Conservation (phyloP, 1,140 invertebrate genomes). For the Pseudomyrmex gracilis region DNA sequence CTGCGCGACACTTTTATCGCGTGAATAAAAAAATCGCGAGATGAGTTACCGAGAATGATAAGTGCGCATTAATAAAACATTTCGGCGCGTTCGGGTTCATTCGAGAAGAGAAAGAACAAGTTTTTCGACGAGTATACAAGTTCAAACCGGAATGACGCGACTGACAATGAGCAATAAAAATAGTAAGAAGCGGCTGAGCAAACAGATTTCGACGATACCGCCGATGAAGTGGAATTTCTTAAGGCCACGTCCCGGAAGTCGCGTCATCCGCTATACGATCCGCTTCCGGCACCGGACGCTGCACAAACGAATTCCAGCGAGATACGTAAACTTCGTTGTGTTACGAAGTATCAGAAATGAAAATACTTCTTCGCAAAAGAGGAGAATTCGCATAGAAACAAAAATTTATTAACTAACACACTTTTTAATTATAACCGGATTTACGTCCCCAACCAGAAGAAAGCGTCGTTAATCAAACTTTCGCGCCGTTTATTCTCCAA, state of each 20-base stretch:
- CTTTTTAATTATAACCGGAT: no score
- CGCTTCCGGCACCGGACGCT: conserved; percentile 68
- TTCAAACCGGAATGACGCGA: conserved; percentile 13
- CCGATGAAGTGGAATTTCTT: conserved; percentile 67
- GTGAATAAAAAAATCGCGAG: conserved; percentile 63
- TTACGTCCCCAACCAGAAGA: no score
- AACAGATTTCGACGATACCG: conserved; percentile 63
- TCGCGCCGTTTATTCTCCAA: no score
- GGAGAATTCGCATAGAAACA: no score
- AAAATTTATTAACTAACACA: no score
- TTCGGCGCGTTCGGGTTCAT: not conserved
- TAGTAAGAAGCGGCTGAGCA: conserved; percentile 55
- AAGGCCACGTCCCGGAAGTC: conserved; percentile 76
- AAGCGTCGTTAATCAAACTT: no score
- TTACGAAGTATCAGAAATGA: not conserved
- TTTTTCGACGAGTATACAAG: not conserved
- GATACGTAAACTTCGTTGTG: conserved; percentile 27
- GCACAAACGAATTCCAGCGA: conserved; percentile 49
- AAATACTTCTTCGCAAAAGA: no score
- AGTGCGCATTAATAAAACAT: no score
- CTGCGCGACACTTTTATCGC: conserved; percentile 35
- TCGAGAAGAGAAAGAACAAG: conserved; percentile 2
- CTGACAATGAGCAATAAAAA: conserved; percentile 45
- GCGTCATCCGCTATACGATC: conserved; percentile 74
- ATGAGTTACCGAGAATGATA: conserved; percentile 61